Conservation (phyloP, 2,888 invertebrate genomes). For the Athrips mouffetella region DNA sequence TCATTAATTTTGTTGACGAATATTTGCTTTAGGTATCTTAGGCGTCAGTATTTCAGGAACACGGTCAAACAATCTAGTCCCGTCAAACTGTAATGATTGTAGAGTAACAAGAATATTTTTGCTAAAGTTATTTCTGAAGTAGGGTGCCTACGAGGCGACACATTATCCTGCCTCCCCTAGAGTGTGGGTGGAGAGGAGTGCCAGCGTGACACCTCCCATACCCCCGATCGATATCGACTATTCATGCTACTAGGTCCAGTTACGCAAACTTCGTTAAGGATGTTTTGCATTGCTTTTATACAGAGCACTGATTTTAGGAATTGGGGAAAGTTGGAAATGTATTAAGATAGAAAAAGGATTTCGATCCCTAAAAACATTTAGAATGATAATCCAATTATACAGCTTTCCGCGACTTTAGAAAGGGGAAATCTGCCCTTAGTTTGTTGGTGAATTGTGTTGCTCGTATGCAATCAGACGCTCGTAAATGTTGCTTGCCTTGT, state of each 20-base stretch:
- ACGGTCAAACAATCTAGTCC: background rate
- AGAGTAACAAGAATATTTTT: background rate
- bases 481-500: background rate
- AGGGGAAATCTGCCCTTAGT: too few relatives aligned
- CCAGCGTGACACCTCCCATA: conserved; percentile 31
- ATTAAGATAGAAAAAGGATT: background rate
- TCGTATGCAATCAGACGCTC: background rate
- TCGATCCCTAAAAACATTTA: too few relatives aligned
- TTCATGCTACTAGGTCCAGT: background rate
- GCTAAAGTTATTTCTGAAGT: conserved; percentile 22
- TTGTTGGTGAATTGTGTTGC: too few relatives aligned
- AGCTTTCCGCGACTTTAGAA: too few relatives aligned
- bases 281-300: background rate
- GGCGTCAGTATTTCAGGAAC: background rate
- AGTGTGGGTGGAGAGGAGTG: conserved; percentile 18
- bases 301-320: background rate
- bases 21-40: background rate
- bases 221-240: conserved; percentile 43
- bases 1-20: background rate
- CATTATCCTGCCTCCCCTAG: conserved; percentile 27
- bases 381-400: too few relatives aligned
- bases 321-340: background rate
- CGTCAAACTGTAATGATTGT: background rate
- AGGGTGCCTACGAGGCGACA: conserved; percentile 24
- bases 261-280: background rate